Conservation (phyloP, 1,140 invertebrate species). For the Varroa destructor region DNA sequence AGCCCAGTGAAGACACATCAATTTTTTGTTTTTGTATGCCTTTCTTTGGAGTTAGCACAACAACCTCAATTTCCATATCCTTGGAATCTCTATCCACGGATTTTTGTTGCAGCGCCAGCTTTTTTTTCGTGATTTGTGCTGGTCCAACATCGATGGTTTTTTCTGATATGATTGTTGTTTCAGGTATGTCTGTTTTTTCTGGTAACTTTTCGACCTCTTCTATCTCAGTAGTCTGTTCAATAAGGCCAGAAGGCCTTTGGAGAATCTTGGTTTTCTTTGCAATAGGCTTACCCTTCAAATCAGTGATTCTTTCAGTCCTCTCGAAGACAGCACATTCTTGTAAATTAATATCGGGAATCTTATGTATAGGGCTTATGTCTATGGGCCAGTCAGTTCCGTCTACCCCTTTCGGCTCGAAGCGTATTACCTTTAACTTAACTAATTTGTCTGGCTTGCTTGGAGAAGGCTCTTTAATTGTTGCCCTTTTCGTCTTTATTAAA, state of each 20-base stretch:
- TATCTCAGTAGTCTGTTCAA: background rate
- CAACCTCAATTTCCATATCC: background rate
- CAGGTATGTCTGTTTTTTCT: background rate
- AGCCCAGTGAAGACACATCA: background rate
- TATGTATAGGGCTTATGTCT: too few species aligned
- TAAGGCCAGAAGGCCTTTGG: background rate
- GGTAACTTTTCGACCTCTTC: background rate
- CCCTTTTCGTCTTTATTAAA: background rate
- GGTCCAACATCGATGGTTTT: slow-evolving; percentile 1
- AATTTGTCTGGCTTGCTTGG: background rate
- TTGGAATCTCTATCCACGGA: background rate
- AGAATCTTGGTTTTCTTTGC: background rate
- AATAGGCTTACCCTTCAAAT: background rate
- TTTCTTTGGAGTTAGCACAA: background rate
- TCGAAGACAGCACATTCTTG: background rate
- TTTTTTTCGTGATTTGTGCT: background rate
- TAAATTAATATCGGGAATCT: too few species aligned
- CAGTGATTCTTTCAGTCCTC: background rate
- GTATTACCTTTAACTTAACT: background rate
- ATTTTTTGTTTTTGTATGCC: background rate
- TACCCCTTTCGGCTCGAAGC: background rate
- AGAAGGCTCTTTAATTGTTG: background rate
- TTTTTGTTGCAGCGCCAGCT: background rate
- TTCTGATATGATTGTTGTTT: background rate
- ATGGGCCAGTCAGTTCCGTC: background rate